Evolutionary conservation across 2,888 invertebrate genomes (phyloP).

Genomic region (Eumerus sabulonum): DNA sequence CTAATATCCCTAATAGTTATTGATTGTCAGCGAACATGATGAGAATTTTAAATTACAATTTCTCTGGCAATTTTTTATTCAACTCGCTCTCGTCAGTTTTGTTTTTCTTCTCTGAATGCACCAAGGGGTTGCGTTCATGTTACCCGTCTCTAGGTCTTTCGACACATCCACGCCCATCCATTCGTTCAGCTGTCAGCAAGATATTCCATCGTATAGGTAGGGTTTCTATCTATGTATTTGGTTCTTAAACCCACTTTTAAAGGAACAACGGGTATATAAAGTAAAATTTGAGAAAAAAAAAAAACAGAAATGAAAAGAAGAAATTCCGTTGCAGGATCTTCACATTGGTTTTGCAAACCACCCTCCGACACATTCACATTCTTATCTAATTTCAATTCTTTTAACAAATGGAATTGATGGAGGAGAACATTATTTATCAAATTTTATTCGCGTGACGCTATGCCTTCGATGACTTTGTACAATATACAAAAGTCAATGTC

Average conservation of each 20-base stretch:
- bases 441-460: slow-evolving; percentile 60
- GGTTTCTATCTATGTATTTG: slow-evolving; percentile 13
- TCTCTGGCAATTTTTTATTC: slow-evolving; percentile 40
- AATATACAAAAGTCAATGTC: slow-evolving; percentile 34
- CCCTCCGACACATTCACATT: slow-evolving; percentile 48
- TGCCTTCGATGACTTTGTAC: slow-evolving; percentile 35
- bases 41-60: slow-evolving; percentile 61
- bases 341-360: not conserved
- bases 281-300: slow-evolving; percentile 20
- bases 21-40: slow-evolving; percentile 65
- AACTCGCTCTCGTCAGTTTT: slow-evolving; percentile 26
- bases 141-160: not conserved
- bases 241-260: slow-evolving; percentile 1
- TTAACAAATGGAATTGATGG: slow-evolving; percentile 55
- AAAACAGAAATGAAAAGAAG: slow-evolving; percentile 9
- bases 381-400: slow-evolving; percentile 58
- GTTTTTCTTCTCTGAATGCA: slow-evolving; percentile 31
- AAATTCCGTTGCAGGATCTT: not conserved
- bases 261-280: slow-evolving; percentile 40
- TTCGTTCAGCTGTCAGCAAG: slow-evolving; percentile 43
- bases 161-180: slow-evolving; percentile 7
- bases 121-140: slow-evolving; percentile 17
- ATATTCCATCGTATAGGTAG: slow-evolving; percentile 38
- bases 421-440: slow-evolving; percentile 60
- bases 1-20: slow-evolving; percentile 69